phyloP scores from a whole-genome alignment of 2,888 invertebrate genomes.

The Latrodectus elegans region DNA sequence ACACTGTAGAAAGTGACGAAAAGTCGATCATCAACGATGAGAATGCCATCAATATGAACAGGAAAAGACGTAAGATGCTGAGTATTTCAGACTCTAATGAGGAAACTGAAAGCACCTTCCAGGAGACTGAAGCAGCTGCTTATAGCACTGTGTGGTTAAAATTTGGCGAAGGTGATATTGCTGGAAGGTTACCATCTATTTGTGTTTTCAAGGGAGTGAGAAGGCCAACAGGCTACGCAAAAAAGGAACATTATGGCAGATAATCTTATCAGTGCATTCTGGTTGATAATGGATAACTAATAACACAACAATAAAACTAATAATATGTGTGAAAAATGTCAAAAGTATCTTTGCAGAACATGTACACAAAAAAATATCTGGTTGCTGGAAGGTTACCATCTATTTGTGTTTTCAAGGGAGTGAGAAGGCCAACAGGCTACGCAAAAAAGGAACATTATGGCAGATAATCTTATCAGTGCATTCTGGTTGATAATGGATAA shows the following conservation, averaged over 20 bases:
- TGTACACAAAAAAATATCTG: too few relatives aligned
- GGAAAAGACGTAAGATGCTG: too few relatives aligned
- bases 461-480: neutral
- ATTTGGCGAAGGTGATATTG: slow-evolving; percentile 22
- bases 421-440: slow-evolving; percentile 6
- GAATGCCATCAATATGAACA: too few relatives aligned
- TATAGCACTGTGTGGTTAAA: slow-evolving; percentile 17
- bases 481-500: too few relatives aligned
- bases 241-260: slow-evolving; percentile 17
- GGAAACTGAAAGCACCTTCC: neutral
- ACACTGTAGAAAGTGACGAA: too few relatives aligned
- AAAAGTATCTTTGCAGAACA: too few relatives aligned
- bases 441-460: slow-evolving; percentile 12
- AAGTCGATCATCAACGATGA: too few relatives aligned
- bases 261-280: neutral
- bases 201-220: slow-evolving; percentile 15
- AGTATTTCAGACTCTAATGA: too few relatives aligned
- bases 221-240: slow-evolving; percentile 6
- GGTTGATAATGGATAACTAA: too few relatives aligned
- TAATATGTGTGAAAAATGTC: too few relatives aligned
- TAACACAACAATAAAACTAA: too few relatives aligned
- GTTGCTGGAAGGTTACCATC: too few relatives aligned
- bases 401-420: slow-evolving; percentile 14
- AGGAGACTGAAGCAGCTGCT: slow-evolving; percentile 7
- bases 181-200: slow-evolving; percentile 18